Evolutionary conservation across 2,797 vertebrate species (phyloP), one percentile per base, ranked within the genome.

Genomic region (Pantherophis vulpinus): DNA sequence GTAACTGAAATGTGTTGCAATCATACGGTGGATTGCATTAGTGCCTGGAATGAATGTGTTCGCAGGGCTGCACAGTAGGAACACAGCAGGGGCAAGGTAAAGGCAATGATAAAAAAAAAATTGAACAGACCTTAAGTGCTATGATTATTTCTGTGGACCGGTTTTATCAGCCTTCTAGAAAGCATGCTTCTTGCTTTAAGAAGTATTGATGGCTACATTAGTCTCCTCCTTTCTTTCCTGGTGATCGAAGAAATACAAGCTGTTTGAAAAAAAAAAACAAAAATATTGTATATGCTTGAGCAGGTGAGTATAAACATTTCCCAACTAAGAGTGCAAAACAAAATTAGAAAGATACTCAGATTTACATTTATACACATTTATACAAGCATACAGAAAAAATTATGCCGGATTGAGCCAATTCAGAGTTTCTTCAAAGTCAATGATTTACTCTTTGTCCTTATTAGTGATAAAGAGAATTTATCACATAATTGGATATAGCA

Each of bases 91-190:
- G 94, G 90, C 90, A 95, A 97, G 97, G 90, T 97, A 97, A 98
- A 98, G 97, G 95, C 96, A 98, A 96, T 97, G 97, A 97, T 97
- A 97, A 97, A 96, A 97, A 97, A 97, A 97, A 97, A 97, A 97
- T 95, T 97, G 97, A 98, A 96, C 95, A 95, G 60, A 93, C 42
- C 83, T 97, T 97, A 97, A 97, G 96, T 94, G 92, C 95, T 96
- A 94, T 97, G 94, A 97, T 98, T 98, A 97, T 97, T 96, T 94
- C 94, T 96, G 91, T 94, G 93, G 95, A 94, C 86, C 95, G 96
- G 63, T 97, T 97, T 96, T 95, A 95, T 96, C 93, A 95, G 63
- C 93, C 90, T 89, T 95, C 97, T 96, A 92, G 87, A 97, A 96
- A 96, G 74, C 61, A 83, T 95, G 18, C 89, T 96, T 96, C 94